Evolutionary conservation across 2,113 vertebrate genomes (phyloP), one percentile per base, ranked within the genome.

Genomic region (Bolborhynchus lineola): DNA sequence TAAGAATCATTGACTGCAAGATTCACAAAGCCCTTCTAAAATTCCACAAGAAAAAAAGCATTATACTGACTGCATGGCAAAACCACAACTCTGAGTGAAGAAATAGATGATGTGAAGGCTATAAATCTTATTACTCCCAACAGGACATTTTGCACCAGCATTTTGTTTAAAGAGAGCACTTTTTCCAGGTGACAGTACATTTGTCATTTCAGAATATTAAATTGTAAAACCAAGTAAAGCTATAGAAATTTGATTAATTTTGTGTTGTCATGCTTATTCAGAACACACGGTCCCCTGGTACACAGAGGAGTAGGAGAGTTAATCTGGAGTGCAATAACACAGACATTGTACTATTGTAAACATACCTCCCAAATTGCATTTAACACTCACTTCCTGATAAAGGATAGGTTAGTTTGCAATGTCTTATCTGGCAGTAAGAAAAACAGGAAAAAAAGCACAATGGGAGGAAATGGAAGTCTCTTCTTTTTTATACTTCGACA

Each of bases 241-340:
- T 78, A 70, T 24, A 88, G 52, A 94, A 95, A 86, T 80, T 44
- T 60, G 52, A 92, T 91, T 68, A 49, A 89, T 92, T 95, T 88
- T 76, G 33, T 88, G 37, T 82, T 93, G 49, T 64, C 59, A 19
- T 77, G 26, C 21, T 92, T 88, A 80, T 82, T 95, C 76, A 91
- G 62, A 90, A 28, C 69, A 82, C 50, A 46, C 31, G 33, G 4
- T 92, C 11, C 26, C 28, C 42, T 88, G 44, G 19, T 20, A 81
- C 15, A 9, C 20, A 55, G 13, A 74, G 44, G n/a, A 93, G 35
- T 9, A 76, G 67, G 67, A 72, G 37, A 86, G 20, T 50, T 86
- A 77, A 91, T 79, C 64, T 75, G 39, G 37, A 88, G 4, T 9
- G 62, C 6, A 13, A 62, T 20, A 60, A 60, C 52, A 33, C 46